These are phyloP conservation scores for Motacilla tschutschensis DNA, from an alignment of 2,113 vertebrate genomes.

Conservation along the genomic window DNA sequence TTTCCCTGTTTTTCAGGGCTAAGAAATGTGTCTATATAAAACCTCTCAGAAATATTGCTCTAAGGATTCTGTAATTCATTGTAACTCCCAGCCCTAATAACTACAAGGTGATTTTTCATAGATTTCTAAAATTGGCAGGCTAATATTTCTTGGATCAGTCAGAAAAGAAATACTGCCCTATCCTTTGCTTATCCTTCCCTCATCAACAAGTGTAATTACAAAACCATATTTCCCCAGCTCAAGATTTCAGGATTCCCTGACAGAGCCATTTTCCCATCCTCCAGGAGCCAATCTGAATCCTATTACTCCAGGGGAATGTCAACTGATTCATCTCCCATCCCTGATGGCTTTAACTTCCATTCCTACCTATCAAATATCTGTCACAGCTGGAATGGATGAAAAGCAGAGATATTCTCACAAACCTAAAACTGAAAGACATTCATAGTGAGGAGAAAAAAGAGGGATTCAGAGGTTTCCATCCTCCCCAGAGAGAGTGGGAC, in stretches of 20 bases:
- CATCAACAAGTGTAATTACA: conserved; percentile 46
- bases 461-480: neutral
- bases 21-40: conserved; percentile 38
- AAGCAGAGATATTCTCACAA: neutral
- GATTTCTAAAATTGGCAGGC: conserved; percentile 36
- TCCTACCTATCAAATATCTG: conserved; percentile 1
- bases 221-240: conserved; percentile 13
- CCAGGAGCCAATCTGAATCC: conserved; percentile 18
- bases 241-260: neutral
- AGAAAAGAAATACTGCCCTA: neutral
- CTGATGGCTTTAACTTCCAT: neutral
- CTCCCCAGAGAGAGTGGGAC: neutral
- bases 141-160: conserved; percentile 30
- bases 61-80: conserved; percentile 23
- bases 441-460: neutral
- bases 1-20: conserved; percentile 36
- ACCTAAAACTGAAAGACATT: neutral
- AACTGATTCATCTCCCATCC: conserved; percentile 4
- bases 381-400: conserved; percentile 21
- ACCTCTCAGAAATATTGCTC: conserved; percentile 44
- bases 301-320: neutral
- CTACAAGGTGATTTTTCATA: conserved; percentile 48
- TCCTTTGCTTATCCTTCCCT: conserved; percentile 35
- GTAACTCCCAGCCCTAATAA: conserved; percentile 26
- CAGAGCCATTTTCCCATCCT: conserved; percentile 25